phyloP scores from a whole-genome alignment of 1,140 invertebrate genomes.

The Caenorhabditis inopinata region DNA sequence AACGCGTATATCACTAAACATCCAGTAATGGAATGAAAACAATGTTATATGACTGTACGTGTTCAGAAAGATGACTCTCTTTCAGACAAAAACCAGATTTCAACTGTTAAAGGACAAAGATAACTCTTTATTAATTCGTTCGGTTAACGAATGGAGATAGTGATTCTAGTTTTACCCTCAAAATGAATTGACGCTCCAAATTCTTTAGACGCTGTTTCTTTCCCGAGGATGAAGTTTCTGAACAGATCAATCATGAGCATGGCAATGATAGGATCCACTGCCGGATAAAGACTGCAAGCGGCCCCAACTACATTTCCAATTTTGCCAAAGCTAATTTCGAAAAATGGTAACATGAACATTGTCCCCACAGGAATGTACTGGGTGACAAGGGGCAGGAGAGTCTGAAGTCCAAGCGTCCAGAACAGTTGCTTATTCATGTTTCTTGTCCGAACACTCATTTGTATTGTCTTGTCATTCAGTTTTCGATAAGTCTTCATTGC shows the following conservation, averaged over 20 bases:
- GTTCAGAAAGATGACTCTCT: too few species aligned
- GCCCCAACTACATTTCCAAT: constrained; percentile 2
- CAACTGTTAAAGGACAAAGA: too few species aligned
- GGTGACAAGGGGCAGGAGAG: neutral
- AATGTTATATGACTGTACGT: too few species aligned
- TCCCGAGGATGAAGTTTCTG: neutral
- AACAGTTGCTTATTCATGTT: neutral
- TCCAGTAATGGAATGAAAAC: too few species aligned
- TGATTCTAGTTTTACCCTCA: too few species aligned
- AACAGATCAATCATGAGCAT: constrained; percentile 13
- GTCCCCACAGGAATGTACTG: neutral
- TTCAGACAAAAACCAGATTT: too few species aligned
- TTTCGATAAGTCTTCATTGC: neutral
- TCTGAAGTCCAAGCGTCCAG: constrained; percentile 3
- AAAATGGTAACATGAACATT: neutral
- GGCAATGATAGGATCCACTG: neutral
- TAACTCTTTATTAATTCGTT: too few species aligned
- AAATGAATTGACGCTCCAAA: neutral
- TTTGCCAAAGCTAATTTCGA: neutral
- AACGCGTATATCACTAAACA: too few species aligned
- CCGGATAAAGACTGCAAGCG: neutral
- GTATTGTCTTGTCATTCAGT: neutral
- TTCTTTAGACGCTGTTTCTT: neutral
- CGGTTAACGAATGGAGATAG: too few species aligned
- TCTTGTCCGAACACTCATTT: neutral